Conservation (phyloP, 2,888 invertebrate genomes). For the Ennomos fuscantarius region DNA sequence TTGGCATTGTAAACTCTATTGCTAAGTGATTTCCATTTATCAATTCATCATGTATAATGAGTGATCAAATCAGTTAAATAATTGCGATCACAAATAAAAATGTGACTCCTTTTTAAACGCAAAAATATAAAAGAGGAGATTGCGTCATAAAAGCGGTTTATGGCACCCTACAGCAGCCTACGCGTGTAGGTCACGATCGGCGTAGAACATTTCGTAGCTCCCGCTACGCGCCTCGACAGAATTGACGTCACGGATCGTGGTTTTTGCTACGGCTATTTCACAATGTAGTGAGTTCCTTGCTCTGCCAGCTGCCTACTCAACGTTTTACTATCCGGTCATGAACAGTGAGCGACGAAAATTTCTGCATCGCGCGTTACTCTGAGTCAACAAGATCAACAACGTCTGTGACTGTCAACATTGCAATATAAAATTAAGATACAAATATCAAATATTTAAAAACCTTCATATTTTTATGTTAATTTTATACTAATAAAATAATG, state of each 20-base stretch:
- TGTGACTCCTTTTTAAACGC: conserved; percentile 24
- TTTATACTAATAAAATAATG: too few species aligned
- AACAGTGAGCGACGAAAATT: conserved; percentile 17
- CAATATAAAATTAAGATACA: too few species aligned
- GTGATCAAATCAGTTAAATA: conserved; percentile 11
- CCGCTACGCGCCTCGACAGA: conserved; percentile 48
- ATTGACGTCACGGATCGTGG: conserved; percentile 51
- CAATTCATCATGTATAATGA: background rate
- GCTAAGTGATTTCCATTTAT: background rate
- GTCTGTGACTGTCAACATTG: too few species aligned
- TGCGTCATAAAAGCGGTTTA: conserved; percentile 36
- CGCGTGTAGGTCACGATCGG: conserved; percentile 40
- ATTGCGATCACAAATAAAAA: conserved; percentile 12
- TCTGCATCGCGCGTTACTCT: background rate
- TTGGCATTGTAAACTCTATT: conserved; percentile 14
- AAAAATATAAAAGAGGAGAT: conserved; percentile 25
- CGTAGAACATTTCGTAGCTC: conserved; percentile 53
- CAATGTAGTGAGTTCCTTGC: conserved; percentile 33
- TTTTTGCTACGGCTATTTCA: conserved; percentile 46
- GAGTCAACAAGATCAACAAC: background rate
- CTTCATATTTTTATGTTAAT: too few species aligned
- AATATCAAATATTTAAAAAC: too few species aligned
- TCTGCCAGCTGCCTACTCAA: conserved; percentile 22
- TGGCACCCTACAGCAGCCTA: conserved; percentile 34
- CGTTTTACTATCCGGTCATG: conserved; percentile 26